Conservation (phyloP, 2,113 vertebrate species). For the Nerophis ophidion region DNA sequence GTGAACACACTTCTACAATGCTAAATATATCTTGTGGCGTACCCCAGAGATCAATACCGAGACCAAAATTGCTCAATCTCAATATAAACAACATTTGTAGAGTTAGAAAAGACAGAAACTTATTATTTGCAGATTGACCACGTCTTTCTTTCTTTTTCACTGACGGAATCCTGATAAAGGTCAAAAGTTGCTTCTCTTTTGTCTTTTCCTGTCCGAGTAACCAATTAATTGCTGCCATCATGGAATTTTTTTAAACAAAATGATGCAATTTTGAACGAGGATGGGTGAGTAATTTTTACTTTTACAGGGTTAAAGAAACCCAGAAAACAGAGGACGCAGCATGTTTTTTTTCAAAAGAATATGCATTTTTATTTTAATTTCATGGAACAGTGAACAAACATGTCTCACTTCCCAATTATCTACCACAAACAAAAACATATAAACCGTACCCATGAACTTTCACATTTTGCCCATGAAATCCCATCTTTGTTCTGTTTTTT, state of each 20-base stretch:
- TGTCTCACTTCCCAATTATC: neutral
- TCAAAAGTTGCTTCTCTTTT: neutral
- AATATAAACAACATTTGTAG: too few species aligned
- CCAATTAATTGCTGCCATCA: neutral
- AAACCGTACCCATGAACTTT: too few species aligned
- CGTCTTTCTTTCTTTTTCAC: too few species aligned
- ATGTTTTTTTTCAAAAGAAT: neutral
- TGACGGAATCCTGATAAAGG: too few species aligned
- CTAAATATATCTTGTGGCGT: too few species aligned
- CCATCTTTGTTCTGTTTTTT: too few species aligned
- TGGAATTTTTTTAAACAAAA: neutral
- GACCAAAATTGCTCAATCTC: too few species aligned
- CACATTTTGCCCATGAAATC: too few species aligned
- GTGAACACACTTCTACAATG: too few species aligned
- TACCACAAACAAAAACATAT: neutral
- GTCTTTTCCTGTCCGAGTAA: neutral
- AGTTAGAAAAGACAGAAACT: too few species aligned
- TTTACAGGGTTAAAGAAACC: neutral
- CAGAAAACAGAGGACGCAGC: neutral
- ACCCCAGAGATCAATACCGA: too few species aligned
- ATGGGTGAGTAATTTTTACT: neutral
- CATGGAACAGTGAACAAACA: constrained; percentile 12
- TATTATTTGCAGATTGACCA: too few species aligned
- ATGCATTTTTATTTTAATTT: neutral
- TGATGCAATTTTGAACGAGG: neutral